Evolutionary conservation across 2,888 invertebrate species (phyloP), one percentile per base, ranked within the genome.

Genomic region (Cryptophagus acutangulus): DNA sequence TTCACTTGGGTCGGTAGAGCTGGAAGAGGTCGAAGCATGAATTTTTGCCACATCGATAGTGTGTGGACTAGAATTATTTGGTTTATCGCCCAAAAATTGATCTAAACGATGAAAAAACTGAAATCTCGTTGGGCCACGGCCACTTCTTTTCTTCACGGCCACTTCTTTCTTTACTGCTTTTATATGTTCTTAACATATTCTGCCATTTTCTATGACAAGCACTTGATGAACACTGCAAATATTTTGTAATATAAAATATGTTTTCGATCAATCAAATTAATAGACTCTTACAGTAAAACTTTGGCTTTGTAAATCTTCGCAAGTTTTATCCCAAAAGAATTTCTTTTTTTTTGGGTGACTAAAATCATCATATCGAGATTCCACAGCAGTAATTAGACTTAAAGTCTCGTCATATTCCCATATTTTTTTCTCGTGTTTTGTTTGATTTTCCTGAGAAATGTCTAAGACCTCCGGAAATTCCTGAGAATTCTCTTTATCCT

Each of bases 11-110:
- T 20, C n/a, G 24, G n/a, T 20, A 8, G 24, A 20, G n/a, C 24
- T 20, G 6, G 24, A 20, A 20, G 24, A 20, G n/a, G 24, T 20
- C 6, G 24, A 20, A 8, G 24, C 6, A 39, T 3, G 8, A 9
- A 18, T 8, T n/a, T 12, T 4, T 12, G 15, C 17, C n/a, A 38
- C 45, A 37, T 45, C 41, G n/a, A 38, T 33, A 1, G 43, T 33
- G 20, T 48, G 48, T 15, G 47, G 47, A 29, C 43, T 44, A 8
- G 38, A 26, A 3, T 38, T 38, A 10, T 33, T 46, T 3, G 40
- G 43, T 17, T 34, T 25, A 26, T 38, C 40, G 2, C 43, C 46
- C 17, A 46, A 14, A 13, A 44, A 17, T 24, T 31, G 34, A 28
- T 38, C 43, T 15, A 44, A 16, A 15, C 24, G 35, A 6, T 44